Evolutionary conservation across 2,888 invertebrate species (phyloP).

Genomic region (Tetragonisca angustula): DNA sequence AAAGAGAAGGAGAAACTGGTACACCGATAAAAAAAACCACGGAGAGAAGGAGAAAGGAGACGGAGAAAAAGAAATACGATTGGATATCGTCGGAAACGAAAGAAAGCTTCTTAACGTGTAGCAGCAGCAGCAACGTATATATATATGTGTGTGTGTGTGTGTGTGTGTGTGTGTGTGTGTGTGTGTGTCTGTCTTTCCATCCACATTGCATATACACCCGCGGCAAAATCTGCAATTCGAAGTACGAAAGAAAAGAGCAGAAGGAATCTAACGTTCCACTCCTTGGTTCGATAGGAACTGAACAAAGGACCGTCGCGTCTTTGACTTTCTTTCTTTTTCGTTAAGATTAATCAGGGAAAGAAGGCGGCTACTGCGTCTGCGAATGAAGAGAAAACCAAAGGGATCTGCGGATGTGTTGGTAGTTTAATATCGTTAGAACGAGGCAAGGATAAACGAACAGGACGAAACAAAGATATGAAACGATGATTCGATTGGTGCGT

Average conservation of each 20-base stretch:
- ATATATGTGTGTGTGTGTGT: no score
- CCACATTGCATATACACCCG: conserved; percentile 67
- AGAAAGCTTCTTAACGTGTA: conserved; percentile 19
- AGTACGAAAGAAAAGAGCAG: conserved; percentile 59
- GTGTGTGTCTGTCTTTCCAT: conserved; percentile 29
- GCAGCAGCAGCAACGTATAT: no score
- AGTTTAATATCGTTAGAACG: no score
- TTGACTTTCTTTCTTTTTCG: conserved; percentile 42
- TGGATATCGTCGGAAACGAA: conserved; percentile 5
- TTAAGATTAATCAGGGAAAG: conserved; percentile 53
- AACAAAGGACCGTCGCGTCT: conserved; percentile 61
- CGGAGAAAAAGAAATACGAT: not conserved
- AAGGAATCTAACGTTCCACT: conserved; percentile 49
- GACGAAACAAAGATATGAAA: not conserved
- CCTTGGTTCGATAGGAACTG: conserved; percentile 37
- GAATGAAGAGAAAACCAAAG: not conserved
- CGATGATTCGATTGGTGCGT: not conserved
- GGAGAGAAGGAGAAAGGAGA: no score
- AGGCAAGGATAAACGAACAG: not conserved
- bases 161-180: no score
- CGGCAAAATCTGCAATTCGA: conserved; percentile 79
- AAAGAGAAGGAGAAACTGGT: no score
- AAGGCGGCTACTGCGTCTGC: not conserved
- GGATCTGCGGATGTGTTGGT: not conserved
- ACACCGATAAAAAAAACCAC: no score